Conservation (phyloP, 1,140 invertebrate species). For the Aphelenchoides fujianensis region DNA sequence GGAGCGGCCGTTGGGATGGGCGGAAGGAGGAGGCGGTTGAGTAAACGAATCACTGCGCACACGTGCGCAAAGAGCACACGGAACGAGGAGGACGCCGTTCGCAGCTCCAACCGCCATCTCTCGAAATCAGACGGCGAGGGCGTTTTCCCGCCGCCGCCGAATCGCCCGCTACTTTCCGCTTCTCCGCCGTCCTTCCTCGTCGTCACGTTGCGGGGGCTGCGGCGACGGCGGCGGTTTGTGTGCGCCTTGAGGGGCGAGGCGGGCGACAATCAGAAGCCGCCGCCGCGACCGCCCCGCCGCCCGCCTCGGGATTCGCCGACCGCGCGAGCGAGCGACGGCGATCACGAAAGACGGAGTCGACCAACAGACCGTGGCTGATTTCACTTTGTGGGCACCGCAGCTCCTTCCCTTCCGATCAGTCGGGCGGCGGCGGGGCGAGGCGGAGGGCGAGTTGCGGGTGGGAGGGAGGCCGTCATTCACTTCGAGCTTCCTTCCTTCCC, state of each 20-base stretch:
- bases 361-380: conserved; percentile 1
- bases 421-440: too few species aligned
- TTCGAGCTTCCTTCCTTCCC: too few species aligned
- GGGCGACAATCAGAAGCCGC: not conserved
- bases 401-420: conserved; percentile 1
- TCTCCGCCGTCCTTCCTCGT: not conserved
- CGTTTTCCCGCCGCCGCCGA: not conserved
- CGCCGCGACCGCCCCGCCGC: not conserved
- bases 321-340: not conserved
- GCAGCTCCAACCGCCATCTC: not conserved
- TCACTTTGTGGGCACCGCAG: not conserved
- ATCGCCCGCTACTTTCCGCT: not conserved
- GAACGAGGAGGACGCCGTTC: not conserved
- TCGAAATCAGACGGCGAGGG: not conserved
- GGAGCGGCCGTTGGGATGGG: too few species aligned
- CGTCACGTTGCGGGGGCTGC: too few species aligned
- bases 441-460: too few species aligned
- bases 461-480: too few species aligned
- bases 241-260: not conserved
- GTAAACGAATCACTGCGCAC: too few species aligned
- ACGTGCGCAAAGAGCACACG: not conserved
- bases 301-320: not conserved
- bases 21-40: too few species aligned
- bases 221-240: not conserved
- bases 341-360: not conserved